Percentiles rank a stretch among this genome's conserved stretches.
Evolutionary conservation across 2,113 vertebrate species (phyloP).

Genomic region (Colius striatus): DNA sequence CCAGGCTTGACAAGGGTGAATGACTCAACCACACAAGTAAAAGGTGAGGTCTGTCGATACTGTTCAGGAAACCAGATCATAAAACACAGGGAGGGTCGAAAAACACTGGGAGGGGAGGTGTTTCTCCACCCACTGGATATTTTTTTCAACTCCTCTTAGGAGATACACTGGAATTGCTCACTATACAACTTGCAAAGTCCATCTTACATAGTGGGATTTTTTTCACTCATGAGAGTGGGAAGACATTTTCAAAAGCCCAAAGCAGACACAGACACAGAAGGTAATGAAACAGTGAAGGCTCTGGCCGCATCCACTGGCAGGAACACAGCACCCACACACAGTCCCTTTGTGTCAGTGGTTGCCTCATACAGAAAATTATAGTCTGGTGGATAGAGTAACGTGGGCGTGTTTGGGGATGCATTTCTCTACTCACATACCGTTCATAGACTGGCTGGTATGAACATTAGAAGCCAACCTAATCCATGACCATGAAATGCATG

Average conservation of each 20-base stretch:
- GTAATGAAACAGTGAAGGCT: neutral
- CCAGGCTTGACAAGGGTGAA: neutral
- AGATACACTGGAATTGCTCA: neutral
- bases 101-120: neutral
- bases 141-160: neutral
- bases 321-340: neutral
- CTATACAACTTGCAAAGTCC: neutral
- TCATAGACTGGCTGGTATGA: neutral
- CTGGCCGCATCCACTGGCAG: neutral
- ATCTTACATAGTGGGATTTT: neutral
- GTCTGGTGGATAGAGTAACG: neutral
- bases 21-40: neutral
- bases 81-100: neutral
- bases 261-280: neutral
- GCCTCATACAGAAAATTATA: neutral
- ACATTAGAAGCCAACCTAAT: neutral
- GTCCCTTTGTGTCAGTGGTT: neutral
- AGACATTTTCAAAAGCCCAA: neutral
- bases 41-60: neutral
- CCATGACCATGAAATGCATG: too few relatives aligned
- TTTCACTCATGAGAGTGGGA: accelerated
- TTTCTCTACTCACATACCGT: neutral
- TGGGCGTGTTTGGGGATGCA: accelerated
- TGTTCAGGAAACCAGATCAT: neutral
- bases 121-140: neutral